Percentiles rank a stretch among this genome's conserved stretches.
Conservation (phyloP, 2,797 vertebrate species). For the Chelidonichthys spinosus region DNA sequence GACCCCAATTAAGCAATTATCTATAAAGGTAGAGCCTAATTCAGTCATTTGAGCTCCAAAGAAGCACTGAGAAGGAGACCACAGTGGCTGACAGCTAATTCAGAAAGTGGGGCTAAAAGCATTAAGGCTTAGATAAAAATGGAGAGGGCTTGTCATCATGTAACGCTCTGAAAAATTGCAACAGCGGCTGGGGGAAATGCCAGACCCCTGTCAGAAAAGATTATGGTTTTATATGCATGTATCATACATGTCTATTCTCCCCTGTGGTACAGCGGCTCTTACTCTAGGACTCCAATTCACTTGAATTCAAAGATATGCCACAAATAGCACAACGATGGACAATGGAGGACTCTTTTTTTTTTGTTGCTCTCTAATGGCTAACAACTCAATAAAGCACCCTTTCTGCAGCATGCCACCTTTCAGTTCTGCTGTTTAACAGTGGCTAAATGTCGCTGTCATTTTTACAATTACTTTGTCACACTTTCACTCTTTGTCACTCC, state of each 20-base stretch:
- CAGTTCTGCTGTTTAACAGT: conserved; percentile 44
- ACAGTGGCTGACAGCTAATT: conserved; percentile 76
- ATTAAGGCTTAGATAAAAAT: conserved; percentile 70
- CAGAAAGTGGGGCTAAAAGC: conserved; percentile 72
- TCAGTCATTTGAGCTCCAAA: conserved; percentile 80
- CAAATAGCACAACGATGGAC: conserved; percentile 1
- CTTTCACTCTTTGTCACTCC: conserved; percentile 47
- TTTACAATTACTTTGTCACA: conserved; percentile 62
- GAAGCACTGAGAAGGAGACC: conserved; percentile 70
- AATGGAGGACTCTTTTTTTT: not conserved
- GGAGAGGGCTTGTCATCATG: conserved; percentile 71
- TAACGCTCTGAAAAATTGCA: conserved; percentile 57
- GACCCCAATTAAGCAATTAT: conserved; percentile 87
- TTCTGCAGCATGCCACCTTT: conserved; percentile 17
- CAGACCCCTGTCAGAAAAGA: conserved; percentile 64
- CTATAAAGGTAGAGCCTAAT: conserved; percentile 83
- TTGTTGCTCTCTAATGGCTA: conserved; percentile 12
- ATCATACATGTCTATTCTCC: conserved; percentile 47
- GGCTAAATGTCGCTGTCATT: conserved; percentile 65
- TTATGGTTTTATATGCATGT: conserved; percentile 51
- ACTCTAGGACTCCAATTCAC: conserved; percentile 15
- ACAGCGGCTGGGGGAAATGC: conserved; percentile 33
- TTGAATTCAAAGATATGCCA: conserved; percentile 21
- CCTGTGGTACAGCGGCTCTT: conserved; percentile 8
- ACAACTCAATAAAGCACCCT: conserved; percentile 29